Evolutionary conservation across 2,113 vertebrate genomes (phyloP).

Genomic region (Spea multiplicata): DNA sequence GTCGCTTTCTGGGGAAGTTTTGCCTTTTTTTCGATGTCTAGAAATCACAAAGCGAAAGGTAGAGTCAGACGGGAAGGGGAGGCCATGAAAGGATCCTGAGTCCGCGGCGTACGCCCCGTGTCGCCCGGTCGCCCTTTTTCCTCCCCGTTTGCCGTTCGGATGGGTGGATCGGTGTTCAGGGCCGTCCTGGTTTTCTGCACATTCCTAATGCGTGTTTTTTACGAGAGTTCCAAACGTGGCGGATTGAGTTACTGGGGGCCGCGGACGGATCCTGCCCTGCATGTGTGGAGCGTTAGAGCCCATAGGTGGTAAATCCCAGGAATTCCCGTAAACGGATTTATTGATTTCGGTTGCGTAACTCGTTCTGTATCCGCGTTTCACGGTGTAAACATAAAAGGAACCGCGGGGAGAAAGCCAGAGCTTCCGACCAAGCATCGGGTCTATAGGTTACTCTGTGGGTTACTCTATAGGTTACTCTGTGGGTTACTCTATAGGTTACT

Average conservation of each 20-base stretch:
- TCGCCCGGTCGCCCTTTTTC: no score
- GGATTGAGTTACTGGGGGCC: conserved; percentile 24
- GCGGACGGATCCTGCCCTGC: conserved; percentile 6
- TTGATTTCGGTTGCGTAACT: conserved; percentile 39
- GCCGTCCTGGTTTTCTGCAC: conserved; percentile 3
- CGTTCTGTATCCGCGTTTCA: conserved; percentile 9
- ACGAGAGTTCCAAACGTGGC: conserved; percentile 20
- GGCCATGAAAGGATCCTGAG: no score
- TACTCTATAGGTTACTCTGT: no score
- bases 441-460: no score
- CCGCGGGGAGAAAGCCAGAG: no score
- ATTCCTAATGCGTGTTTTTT: conserved; percentile 24
- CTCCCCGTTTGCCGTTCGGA: background rate
- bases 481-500: no score
- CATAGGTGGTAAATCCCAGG: conserved; percentile 37
- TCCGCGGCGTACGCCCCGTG: no score
- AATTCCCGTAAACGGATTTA: conserved; percentile 41
- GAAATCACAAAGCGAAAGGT: no score
- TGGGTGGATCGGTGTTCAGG: background rate
- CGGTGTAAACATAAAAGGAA: background rate
- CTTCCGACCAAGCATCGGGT: no score
- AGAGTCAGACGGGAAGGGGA: no score
- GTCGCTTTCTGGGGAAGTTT: no score
- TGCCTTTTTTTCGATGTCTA: no score
- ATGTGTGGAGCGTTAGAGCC: conserved; percentile 33